Base-by-base conservation (phyloP, 2,113 vertebrate species). In the Candoia aspera region DNA sequence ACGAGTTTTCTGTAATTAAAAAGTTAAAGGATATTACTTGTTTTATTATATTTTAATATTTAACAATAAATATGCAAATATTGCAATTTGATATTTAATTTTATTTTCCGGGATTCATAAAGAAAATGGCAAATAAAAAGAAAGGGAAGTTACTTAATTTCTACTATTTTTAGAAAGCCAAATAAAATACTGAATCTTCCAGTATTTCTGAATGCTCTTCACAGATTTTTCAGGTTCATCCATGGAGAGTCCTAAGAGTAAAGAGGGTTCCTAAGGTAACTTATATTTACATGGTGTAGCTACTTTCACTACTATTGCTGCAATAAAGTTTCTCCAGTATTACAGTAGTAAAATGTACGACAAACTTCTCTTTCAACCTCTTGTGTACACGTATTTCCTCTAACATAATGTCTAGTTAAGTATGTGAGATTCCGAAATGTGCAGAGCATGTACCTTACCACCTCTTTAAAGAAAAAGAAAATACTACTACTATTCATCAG, bases 1-100 rank as follows among this genome's bases (percentile, higher is more conserved):
- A 0, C 13, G 1, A 92, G 84, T 95, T 93, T 91, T 94, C 93
- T 94, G 19, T 90, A 37, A 98, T 97, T 97, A 97, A 97, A 95
- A 96, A 96, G 92, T 89, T 58, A 5, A 49, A 94, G 58, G 94
- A 90, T 86, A 86, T 68, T 92, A 85, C 46, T 91, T 92, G 24
- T 15, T 92, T 91, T 95, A 93, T 97, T 97, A 94, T 94, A 92
- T 94, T 91, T 93, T 95, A 93, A 95, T 97, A 94, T 29, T 87
- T 55, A 95, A 62, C 60, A 87, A 93, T 46, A 94, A 95, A 93
- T 87, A 86, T 93, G 87, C 90, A 73, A 92, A 94, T 54, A 54
- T 79, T 42, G 73, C 33, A 79, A 42, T 79, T 79, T 37, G 29
- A 37, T 37, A 73, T 73, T 64, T 64, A 68, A 68, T 68, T 79